Base-by-base conservation (phyloP, 2,797 vertebrate genomes). In the Catamblyrhynchus diadema region DNA sequence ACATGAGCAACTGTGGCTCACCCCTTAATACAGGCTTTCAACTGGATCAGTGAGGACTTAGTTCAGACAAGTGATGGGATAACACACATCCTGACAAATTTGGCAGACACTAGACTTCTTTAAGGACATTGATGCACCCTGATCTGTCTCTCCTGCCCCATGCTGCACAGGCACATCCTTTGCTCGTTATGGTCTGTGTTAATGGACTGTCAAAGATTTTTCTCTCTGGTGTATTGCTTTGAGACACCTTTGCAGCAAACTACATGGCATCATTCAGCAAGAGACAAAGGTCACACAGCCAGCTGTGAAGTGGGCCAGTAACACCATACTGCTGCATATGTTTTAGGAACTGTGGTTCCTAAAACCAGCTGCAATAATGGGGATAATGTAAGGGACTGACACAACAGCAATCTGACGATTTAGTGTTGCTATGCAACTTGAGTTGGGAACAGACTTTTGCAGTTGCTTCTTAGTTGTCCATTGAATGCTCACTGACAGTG, bases 401-500 rank as follows among this genome's bases (percentile, higher is more conserved):
- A n/a, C 64, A 84, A 86, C 17, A 77, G 91, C 80, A 79, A 94
- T 70, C 89, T 86, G 93, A 92, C 22, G n/a, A 79, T 84, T 89
- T 82, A 57, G 47, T 95, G 97, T 98, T 98, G 97, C 97, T 97
- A 97, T 96, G 97, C 97, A 96, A 97, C 97, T 92, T 94, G 89
- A 94, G 92, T 90, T 96, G 88, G 89, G 81, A 96, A 95, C 84
- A 96, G 90, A 96, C 94, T 96, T 97, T 93, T 92, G 87, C 91
- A 88, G 78, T 93, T 94, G 79, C 94, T 96, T 97, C 92, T 93
- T 95, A 86, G 77, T 80, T 95, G 83, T 96, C 93, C 91, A 17
- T 66, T 88, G 91, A 95, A 96, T 73, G 74, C 61, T 96, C 88
- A 94, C 85, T 86, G 93, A 92, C 67, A 82, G 91, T 83, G 93